Conservation (phyloP, 2,888 invertebrate species). For the Lissocephala sabroskyi region DNA sequence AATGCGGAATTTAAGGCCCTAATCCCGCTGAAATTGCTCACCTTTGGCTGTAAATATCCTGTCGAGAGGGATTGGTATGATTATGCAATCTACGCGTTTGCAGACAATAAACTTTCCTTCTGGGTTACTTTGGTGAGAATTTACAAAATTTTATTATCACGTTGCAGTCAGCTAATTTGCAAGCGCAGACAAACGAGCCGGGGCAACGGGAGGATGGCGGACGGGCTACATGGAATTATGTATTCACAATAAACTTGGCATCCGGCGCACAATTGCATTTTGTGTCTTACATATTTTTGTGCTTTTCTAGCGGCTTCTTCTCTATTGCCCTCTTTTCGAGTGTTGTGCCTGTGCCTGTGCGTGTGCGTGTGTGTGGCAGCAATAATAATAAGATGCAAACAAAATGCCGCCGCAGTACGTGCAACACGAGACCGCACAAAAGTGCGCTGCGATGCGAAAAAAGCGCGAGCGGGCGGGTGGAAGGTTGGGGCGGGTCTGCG, state of each 20-base stretch:
- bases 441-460: slow-evolving; percentile 21
- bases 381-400: slow-evolving; percentile 58
- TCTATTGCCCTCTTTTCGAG: background rate
- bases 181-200: background rate
- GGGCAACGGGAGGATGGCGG: background rate
- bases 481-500: background rate
- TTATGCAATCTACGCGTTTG: slow-evolving; percentile 52
- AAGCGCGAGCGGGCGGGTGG: slow-evolving; percentile 19
- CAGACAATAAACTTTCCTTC: slow-evolving; percentile 54
- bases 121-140: slow-evolving; percentile 12
- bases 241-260: slow-evolving; percentile 53
- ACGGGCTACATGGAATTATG: slow-evolving; percentile 58
- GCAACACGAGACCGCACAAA: slow-evolving; percentile 17
- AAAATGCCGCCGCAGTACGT: slow-evolving; percentile 29
- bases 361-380: slow-evolving; percentile 34
- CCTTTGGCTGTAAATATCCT: too few relatives aligned
- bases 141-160: slow-evolving; percentile 46
- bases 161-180: slow-evolving; percentile 52
- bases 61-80: too few relatives aligned
- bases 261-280: slow-evolving; percentile 19
- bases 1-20: too few relatives aligned
- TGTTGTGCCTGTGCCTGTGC: slow-evolving; percentile 3
- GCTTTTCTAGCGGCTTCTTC: background rate
- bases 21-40: too few relatives aligned
- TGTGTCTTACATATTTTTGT: slow-evolving; percentile 16